Evolutionary conservation across 1,140 invertebrate genomes (phyloP), one percentile per base, ranked within the genome.

Genomic region (Tribolium madens): DNA sequence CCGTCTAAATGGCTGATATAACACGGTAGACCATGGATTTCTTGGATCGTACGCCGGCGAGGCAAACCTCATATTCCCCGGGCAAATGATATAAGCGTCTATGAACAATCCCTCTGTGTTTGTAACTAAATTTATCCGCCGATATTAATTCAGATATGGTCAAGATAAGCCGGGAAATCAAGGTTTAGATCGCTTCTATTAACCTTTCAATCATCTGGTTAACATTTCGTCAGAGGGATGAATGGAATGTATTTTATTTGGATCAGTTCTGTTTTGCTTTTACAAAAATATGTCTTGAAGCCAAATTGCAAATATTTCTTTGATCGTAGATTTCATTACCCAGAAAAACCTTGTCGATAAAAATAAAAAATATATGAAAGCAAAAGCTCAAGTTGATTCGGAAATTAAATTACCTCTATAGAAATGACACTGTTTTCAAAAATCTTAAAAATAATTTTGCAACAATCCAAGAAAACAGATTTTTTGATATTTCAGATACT

Each of bases 1-100:
- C 70, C 31, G 50, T 53, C 70, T 74, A 76, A 79, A 79, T 76
- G 48, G 46, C 57, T 18, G 75, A 69, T 73, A 76, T 76, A 78
- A 76, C 75, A 70, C 53, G 70, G 72, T 74, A 77, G 69, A 60
- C 60, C 70, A 33, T 57, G 73, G 78, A 76, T 78, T 78, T 75
- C 76, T 77, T 78, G 73, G 69, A 52, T 47, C 60, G 60, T 76
- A 60, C 64, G 70, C 50, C 36, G 13, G 36, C 70, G 31, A 26
- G 46, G 68, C 46, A 12, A 21, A 36, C 33, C 69, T 70, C 57
- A 68, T 33, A 75, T 75, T 75, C 73, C 33, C 33, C 46, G 21
- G 53, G 52, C 50, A 64, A 75, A 75, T 75, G 52, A 75, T 60
- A 47, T 48, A 57, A 46, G 50, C 47, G 52, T 21, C 53, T 57